phyloP scores from a whole-genome alignment of 1,140 invertebrate species.

The Phthorimaea operculella region DNA sequence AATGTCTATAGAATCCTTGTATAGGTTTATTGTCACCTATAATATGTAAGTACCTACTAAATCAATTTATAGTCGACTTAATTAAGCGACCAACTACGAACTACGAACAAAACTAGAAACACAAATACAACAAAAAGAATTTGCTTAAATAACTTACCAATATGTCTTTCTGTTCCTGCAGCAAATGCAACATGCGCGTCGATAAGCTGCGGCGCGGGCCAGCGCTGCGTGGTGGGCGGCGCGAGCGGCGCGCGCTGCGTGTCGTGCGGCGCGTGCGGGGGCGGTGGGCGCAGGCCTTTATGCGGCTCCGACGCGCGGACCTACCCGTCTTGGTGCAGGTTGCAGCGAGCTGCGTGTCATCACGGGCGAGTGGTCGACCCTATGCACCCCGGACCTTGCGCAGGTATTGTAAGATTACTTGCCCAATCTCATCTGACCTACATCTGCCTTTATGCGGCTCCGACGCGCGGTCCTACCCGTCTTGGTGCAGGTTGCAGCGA shows the following conservation, averaged over 20 bases:
- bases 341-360: slow-evolving; percentile 84
- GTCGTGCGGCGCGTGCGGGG: slow-evolving; percentile 81
- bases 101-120: too few species aligned
- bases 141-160: too few species aligned
- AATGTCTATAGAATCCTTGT: too few species aligned
- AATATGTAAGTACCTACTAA: too few species aligned
- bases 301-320: slow-evolving; percentile 87
- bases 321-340: slow-evolving; percentile 88
- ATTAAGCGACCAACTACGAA: too few species aligned
- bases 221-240: slow-evolving; percentile 81
- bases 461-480: slow-evolving; percentile 85
- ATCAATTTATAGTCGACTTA: too few species aligned
- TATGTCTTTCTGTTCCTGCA: slow-evolving; percentile 41
- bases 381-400: slow-evolving; percentile 77
- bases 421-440: too few species aligned
- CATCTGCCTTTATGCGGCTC: slow-evolving; percentile 81
- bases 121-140: too few species aligned
- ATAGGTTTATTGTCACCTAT: too few species aligned
- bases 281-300: slow-evolving; percentile 68
- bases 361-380: slow-evolving; percentile 84
- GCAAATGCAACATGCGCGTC: slow-evolving; percentile 79
- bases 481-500: slow-evolving; percentile 89
- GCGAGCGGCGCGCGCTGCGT: slow-evolving; percentile 80
- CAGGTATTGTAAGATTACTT: too few species aligned
- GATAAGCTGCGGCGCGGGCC: slow-evolving; percentile 78